A percentile compares a stretch with the other conserved stretches of the same genome.
Conservation (phyloP, 2,888 invertebrate species). For the Caenorhabditis macrosperma region DNA sequence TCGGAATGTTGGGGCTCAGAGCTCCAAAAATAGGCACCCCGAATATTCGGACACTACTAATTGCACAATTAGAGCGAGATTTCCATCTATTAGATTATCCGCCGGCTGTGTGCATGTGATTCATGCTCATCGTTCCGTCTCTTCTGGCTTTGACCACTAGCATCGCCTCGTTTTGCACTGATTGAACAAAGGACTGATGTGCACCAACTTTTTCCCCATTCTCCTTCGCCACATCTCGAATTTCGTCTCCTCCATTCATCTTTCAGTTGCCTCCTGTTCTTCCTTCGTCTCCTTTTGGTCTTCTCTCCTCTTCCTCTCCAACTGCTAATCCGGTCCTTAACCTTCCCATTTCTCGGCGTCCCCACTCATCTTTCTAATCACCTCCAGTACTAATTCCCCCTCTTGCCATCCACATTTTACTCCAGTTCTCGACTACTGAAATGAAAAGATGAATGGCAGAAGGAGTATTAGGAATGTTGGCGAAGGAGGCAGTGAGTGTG, state of each 20-base stretch:
- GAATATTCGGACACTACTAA: background rate
- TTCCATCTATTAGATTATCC: background rate
- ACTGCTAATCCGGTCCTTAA: constrained; percentile 47
- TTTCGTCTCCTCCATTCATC: constrained; percentile 6
- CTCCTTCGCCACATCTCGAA: constrained; percentile 7
- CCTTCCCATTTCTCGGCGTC: constrained; percentile 12
- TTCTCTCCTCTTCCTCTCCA: constrained; percentile 2
- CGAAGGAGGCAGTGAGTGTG: background rate
- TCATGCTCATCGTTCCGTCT: constrained; percentile 14
- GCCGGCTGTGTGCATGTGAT: constrained; percentile 16
- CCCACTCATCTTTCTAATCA: constrained; percentile 5
- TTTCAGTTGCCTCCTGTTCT: background rate
- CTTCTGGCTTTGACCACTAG: constrained; percentile 10
- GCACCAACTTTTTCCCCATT: constrained; percentile 12
- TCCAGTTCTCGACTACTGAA: background rate
- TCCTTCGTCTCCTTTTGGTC: constrained; percentile 1
- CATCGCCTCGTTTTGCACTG: constrained; percentile 21
- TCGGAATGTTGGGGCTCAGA: too few relatives aligned
- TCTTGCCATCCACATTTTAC: constrained; percentile 7
- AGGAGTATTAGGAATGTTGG: constrained; percentile 8
- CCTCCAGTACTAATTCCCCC: constrained; percentile 11
- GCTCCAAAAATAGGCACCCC: background rate
- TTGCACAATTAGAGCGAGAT: constrained; percentile 1
- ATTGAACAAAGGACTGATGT: constrained; percentile 41
- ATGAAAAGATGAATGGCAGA: constrained; percentile 5